These are phyloP conservation scores for Pocillopora grandis DNA, from an alignment of 92 coral and sea anemone species.

Conservation along the genomic window DNA sequence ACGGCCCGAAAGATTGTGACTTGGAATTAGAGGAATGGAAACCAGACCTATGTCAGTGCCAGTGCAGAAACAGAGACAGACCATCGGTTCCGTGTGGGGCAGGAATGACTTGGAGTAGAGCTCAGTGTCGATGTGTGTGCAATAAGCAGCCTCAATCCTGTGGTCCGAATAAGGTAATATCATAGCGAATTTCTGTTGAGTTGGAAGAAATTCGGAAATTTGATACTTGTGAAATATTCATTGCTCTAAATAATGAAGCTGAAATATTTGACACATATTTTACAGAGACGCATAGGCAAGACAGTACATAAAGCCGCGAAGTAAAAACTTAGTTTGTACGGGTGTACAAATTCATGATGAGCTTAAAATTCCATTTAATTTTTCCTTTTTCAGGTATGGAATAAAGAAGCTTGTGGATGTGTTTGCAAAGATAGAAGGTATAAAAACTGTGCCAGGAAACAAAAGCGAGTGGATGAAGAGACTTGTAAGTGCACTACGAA, in stretches of 20 bases:
- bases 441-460: constrained; percentile 41
- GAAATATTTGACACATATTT: no score
- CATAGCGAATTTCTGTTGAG: neutral
- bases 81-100: constrained; percentile 53
- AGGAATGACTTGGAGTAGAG: constrained; percentile 56
- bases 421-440: constrained; percentile 52
- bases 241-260: no score
- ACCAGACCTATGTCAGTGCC: constrained; percentile 59
- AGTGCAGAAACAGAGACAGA: constrained; percentile 44
- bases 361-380: neutral
- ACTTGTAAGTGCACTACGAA: constrained; percentile 39
- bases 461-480: constrained; percentile 49
- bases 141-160: constrained; percentile 55
- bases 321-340: neutral
- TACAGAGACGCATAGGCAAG: no score
- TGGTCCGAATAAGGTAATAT: constrained; percentile 59
- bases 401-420: constrained; percentile 72
- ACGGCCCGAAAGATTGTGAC: constrained; percentile 57
- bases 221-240: neutral
- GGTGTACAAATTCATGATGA: neutral
- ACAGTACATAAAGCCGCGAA: no score
- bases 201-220: no score
- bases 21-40: constrained; percentile 53
- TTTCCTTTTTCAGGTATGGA: constrained; percentile 62
- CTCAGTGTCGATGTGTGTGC: constrained; percentile 64